These are phyloP conservation scores for Bombyx huttoni DNA, from an alignment of 2,888 invertebrate genomes.

Conservation along the genomic window DNA sequence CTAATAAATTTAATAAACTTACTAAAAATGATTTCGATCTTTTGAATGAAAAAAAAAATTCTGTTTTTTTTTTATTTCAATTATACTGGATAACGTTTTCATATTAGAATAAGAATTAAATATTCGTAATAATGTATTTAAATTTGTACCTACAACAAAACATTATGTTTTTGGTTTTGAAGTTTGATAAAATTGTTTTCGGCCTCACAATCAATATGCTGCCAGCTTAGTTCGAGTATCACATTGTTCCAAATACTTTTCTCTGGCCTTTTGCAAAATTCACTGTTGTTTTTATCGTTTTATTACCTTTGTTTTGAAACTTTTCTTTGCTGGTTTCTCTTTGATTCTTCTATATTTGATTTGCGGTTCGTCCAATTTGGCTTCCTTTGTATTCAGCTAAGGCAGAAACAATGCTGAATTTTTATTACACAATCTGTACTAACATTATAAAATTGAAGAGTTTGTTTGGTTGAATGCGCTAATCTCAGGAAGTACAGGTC, in stretches of 20 bases:
- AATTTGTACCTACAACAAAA: constrained; percentile 12
- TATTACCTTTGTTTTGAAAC: constrained; percentile 51
- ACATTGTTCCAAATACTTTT: constrained; percentile 49
- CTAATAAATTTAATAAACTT: no score
- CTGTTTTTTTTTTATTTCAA: no score
- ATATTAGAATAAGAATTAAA: no score
- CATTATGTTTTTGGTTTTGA: constrained; percentile 12
- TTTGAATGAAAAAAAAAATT: no score
- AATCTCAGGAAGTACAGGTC: no score
- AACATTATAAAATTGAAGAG: no score
- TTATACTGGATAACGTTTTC: no score
- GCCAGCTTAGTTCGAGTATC: constrained; percentile 29
- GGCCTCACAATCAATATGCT: constrained; percentile 31
- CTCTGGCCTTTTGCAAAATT: constrained; percentile 40
- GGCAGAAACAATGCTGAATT: constrained; percentile 14
- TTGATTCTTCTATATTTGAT: constrained; percentile 43
- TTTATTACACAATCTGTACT: constrained; percentile 12
- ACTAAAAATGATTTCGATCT: no score
- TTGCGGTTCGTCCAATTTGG: constrained; percentile 15
- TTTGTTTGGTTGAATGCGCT: no score
- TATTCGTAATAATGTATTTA: background rate
- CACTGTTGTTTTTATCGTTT: constrained; percentile 49
- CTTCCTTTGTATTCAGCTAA: constrained; percentile 13
- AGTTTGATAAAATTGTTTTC: constrained; percentile 24
- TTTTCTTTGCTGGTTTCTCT: constrained; percentile 36